These are phyloP conservation scores for Meandrusa payeni DNA, from an alignment of 2,888 invertebrate genomes.

Conservation along the genomic window DNA sequence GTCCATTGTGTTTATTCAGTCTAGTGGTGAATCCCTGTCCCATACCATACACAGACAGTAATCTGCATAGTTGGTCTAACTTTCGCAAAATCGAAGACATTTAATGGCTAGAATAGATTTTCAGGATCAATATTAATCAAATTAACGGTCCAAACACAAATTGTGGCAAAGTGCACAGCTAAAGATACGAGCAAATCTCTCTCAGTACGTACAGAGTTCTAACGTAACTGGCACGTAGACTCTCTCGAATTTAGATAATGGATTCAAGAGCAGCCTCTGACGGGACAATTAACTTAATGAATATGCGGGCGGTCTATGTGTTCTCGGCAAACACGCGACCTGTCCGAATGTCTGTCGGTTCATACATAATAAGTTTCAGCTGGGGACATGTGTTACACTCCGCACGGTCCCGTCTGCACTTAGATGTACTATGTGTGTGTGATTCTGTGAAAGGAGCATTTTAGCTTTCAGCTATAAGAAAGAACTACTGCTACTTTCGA, in stretches of 20 bases:
- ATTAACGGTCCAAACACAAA: no score
- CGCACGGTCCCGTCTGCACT: not conserved
- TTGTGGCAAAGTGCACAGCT: conserved; percentile 8
- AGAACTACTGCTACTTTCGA: no score
- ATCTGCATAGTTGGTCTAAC: no score
- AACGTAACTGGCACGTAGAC: conserved; percentile 20
- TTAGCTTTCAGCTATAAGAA: no score
- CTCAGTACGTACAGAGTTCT: conserved; percentile 2
- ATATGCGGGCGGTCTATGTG: conserved; percentile 43
- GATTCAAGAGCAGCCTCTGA: conserved; percentile 36
- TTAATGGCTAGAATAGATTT: no score
- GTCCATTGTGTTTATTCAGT: no score
- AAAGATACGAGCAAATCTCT: conserved; percentile 8
- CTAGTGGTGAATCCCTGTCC: no score
- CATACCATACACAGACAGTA: no score
- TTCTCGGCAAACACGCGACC: conserved; percentile 20
- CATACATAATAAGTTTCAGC: conserved; percentile 19
- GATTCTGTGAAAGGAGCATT: no score
- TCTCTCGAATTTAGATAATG: conserved; percentile 42
- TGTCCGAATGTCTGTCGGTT: conserved; percentile 23
- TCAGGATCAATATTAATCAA: no score
- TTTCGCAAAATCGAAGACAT: no score
- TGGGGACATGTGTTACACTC: conserved; percentile 2
- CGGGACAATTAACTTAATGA: conserved; percentile 59
- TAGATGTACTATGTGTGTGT: no score